Evolutionary conservation across 2,113 vertebrate genomes (phyloP), one percentile per base, ranked within the genome.

Genomic region (Azemiops feae): DNA sequence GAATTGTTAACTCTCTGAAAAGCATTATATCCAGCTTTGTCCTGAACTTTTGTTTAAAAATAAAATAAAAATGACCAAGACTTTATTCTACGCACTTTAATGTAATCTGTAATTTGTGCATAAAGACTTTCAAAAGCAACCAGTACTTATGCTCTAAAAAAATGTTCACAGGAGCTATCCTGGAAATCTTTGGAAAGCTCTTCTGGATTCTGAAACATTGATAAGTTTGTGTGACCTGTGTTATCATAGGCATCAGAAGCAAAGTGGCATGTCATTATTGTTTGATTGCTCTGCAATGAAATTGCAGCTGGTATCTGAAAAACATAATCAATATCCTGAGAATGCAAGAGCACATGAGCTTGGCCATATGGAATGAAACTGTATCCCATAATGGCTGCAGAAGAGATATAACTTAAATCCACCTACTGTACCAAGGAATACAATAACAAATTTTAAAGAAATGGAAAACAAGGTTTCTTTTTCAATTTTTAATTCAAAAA

Each of bases 231-330:
- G 47, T 10, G 23, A 58, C 85, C 5, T n/a, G 16, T 30, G 23
- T 39, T 92, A 9, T 55, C 39, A 30, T 52, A 23, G 89, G 20
- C 11, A 14, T 57, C 87, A 81, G 27, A 30, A n/a, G 85, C 39
- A 16, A 9, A 93, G 92, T 92, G 92, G 95, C 92, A 92, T 94
- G 93, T 96, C 95, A 95, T 93, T 88, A 95, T 95, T 90, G 89
- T 94, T 94, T 96, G 94, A 96, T 92, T 96, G 95, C 93, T 95
- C 95, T 93, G 54, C 92, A 86, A 92, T 89, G 95, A 96, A 96
- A 96, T 93, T 93, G 92, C 16, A 0, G 11, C 81, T 93, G 95
- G 96, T 95, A 96, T 88, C 96, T 94, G 93, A 96, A 97, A 81
- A 94, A 96, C 96, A 96, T 64, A 55, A 96, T 96, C 95, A 96